These are phyloP conservation scores for Pheosia gnoma DNA, from an alignment of 2,888 invertebrate genomes.

Conservation along the genomic window DNA sequence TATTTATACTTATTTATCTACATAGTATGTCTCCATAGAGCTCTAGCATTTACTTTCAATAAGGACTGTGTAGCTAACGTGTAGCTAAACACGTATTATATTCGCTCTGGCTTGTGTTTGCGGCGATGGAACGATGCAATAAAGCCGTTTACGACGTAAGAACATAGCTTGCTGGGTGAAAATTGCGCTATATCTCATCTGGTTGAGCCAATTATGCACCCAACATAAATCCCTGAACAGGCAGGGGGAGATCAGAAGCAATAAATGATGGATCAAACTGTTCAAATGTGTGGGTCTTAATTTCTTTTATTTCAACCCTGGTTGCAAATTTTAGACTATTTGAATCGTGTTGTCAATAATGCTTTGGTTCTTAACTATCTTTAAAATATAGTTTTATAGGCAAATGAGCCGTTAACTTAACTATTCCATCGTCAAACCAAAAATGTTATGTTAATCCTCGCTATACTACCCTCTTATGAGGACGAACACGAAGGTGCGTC, in stretches of 20 bases:
- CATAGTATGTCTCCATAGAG: background rate
- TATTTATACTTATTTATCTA: no score
- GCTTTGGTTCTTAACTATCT: no score
- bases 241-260: constrained; percentile 6
- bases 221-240: background rate
- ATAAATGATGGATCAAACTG: constrained; percentile 13
- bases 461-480: no score
- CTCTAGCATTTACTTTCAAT: background rate
- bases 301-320: no score
- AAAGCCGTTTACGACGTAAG: constrained; percentile 28
- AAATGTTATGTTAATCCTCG: no score
- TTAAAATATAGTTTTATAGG: no score
- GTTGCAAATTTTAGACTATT: no score
- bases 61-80: background rate
- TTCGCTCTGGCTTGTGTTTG: constrained; percentile 1
- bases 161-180: constrained; percentile 15
- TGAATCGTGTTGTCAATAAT: no score
- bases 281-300: no score
- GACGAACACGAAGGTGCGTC: no score
- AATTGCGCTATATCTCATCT: constrained; percentile 21
- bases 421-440: no score
- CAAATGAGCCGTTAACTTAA: no score
- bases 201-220: constrained; percentile 10
- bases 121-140: constrained; percentile 17
- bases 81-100: background rate